Conservation (phyloP, 1,140 invertebrate species). For the Nylanderia fulva region DNA sequence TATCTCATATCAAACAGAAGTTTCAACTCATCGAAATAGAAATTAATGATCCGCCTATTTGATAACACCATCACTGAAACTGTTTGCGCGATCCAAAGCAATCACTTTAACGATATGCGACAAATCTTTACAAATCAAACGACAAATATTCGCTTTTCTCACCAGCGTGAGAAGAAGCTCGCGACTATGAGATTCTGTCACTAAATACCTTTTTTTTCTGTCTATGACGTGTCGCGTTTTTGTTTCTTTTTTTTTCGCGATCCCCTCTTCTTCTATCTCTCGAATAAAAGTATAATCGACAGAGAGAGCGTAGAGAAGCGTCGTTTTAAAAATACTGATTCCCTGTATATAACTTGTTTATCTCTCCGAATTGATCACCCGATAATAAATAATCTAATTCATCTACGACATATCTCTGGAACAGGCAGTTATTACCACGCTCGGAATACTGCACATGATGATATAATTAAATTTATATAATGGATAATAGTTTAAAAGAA, state of each 20-base stretch:
- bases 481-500: constrained; percentile 15
- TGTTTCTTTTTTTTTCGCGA: constrained; percentile 21
- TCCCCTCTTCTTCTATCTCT: constrained; percentile 37
- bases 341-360: constrained; percentile 34
- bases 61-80: neutral
- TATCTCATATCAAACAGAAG: constrained; percentile 1
- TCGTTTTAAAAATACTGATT: constrained; percentile 73
- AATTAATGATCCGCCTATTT: neutral
- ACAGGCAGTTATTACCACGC: constrained; percentile 57
- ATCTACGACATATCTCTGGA: constrained; percentile 61
- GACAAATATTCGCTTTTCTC: neutral
- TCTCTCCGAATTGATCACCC: constrained; percentile 28
- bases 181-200: constrained; percentile 52
- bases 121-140: constrained; percentile 1
- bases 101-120: neutral
- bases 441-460: constrained; percentile 66
- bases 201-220: constrained; percentile 11
- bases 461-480: constrained; percentile 40
- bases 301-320: constrained; percentile 35
- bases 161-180: constrained; percentile 47
- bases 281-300: constrained; percentile 53
- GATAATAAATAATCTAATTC: constrained; percentile 62
- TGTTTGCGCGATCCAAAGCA: neutral
- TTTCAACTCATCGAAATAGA: constrained; percentile 15
- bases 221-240: constrained; percentile 16